Percentiles rank a stretch among this genome's conserved stretches.
phyloP scores from a whole-genome alignment of 2,113 vertebrate genomes.

The Zosterops lateralis region DNA sequence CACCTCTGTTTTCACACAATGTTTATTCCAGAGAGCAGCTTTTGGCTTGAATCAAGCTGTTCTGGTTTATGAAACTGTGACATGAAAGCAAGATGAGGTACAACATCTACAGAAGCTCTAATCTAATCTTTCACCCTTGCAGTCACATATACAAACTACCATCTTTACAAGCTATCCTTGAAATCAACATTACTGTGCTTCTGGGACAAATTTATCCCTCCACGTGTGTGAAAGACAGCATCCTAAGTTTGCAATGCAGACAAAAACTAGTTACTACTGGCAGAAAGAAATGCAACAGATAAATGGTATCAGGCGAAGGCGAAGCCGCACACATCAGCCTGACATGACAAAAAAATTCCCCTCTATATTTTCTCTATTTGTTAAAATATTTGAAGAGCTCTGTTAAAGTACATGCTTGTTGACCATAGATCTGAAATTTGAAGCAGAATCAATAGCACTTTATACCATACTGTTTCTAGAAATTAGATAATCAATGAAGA shows the following conservation, averaged over 20 bases:
- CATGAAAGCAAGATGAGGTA: not conserved
- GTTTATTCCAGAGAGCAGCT: not conserved
- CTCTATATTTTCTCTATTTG: not conserved
- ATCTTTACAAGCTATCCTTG: not conserved
- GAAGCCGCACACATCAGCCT: not conserved
- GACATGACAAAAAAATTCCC: fast-evolving
- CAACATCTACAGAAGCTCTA: not conserved
- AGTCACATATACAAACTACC: not conserved
- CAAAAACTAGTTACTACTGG: not conserved
- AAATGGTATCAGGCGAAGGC: not conserved
- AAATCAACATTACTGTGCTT: not conserved
- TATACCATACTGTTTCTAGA: not conserved
- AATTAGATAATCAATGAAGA: not conserved
- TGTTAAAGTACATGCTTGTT: not conserved
- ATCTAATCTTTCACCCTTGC: not conserved
- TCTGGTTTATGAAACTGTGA: slow-evolving; percentile 7
- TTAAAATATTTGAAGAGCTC: not conserved
- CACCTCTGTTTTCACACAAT: not conserved
- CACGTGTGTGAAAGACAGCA: not conserved
- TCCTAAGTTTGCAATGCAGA: not conserved
- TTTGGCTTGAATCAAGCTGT: not conserved
- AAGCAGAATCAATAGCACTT: not conserved
- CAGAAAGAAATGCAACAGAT: not conserved
- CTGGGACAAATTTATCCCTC: not conserved
- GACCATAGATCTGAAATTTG: not conserved